Evolutionary conservation across 2,797 vertebrate species (phyloP).

Genomic region (Mormyrus hasselquistii): DNA sequence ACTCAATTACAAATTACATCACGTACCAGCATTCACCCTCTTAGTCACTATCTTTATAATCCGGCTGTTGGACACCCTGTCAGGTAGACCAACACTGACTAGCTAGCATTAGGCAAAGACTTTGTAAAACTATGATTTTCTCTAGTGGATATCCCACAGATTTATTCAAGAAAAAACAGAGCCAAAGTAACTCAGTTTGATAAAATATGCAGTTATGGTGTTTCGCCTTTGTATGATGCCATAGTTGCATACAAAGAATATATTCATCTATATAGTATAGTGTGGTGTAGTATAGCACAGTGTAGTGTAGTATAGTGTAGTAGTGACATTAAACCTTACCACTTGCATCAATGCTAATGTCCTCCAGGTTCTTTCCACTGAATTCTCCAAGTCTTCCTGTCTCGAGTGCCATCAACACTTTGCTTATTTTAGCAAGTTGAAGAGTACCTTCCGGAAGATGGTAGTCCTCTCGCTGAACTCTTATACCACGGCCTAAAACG

Average conservation of each 20-base stretch:
- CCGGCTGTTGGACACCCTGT: neutral
- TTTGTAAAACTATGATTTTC: neutral
- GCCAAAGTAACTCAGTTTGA: neutral
- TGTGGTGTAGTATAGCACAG: neutral
- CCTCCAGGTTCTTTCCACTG: slow-evolving; percentile 20
- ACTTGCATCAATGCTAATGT: slow-evolving; percentile 4
- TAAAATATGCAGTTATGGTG: neutral
- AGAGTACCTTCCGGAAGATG: slow-evolving; percentile 16
- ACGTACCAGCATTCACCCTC: neutral
- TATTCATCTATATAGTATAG: neutral
- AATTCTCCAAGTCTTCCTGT: slow-evolving; percentile 20
- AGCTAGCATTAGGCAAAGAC: neutral
- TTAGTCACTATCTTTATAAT: neutral
- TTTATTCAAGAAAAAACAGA: neutral
- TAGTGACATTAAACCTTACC: neutral
- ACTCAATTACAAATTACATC: neutral
- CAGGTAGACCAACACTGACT: neutral
- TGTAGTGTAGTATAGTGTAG: neutral
- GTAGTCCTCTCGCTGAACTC: slow-evolving; percentile 17
- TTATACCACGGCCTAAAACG: neutral
- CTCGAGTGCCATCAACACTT: slow-evolving; percentile 25
- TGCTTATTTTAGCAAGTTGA: slow-evolving; percentile 1
- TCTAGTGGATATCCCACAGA: neutral
- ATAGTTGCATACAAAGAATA: neutral
- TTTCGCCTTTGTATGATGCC: neutral